Conservation (phyloP, 2,797 vertebrate genomes). For the Podarcis lilfordi region DNA sequence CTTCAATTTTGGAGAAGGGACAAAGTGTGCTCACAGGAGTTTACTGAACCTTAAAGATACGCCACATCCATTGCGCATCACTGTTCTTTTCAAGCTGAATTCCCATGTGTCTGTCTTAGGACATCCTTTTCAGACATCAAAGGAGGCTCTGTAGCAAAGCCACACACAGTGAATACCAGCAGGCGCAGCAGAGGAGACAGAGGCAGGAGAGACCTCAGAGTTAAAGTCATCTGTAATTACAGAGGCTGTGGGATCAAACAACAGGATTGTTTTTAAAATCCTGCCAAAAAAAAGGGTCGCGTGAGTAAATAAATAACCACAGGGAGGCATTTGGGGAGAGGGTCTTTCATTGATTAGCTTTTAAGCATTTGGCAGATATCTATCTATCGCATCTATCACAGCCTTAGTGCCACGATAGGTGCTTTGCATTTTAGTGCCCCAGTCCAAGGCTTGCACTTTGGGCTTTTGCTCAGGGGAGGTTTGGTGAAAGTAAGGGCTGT, state of each 20-base stretch:
- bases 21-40: background rate
- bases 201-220: background rate
- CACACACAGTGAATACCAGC: background rate
- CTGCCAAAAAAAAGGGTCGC: slow-evolving; percentile 42
- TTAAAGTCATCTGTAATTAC: slow-evolving; percentile 40
- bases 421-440: background rate
- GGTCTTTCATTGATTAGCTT: slow-evolving; percentile 25
- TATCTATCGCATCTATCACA: too few species aligned
- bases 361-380: slow-evolving; percentile 39
- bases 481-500: slow-evolving; percentile 54
- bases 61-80: background rate
- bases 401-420: too few species aligned
- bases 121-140: slow-evolving; percentile 57
- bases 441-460: slow-evolving; percentile 43
- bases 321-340: background rate
- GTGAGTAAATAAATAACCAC: slow-evolving; percentile 33
- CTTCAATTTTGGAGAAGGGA: background rate
- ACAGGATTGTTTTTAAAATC: slow-evolving; percentile 65
- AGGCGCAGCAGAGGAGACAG: background rate
- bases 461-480: slow-evolving; percentile 56
- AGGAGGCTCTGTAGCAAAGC: slow-evolving; percentile 36
- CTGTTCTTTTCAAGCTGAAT: slow-evolving; percentile 1
- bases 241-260: slow-evolving; percentile 60
- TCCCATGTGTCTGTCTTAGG: background rate
- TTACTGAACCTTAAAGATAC: slow-evolving; percentile 8